These are phyloP conservation scores for Conistra vaccinii DNA, from an alignment of 2,888 invertebrate genomes.

Conservation along the genomic window DNA sequence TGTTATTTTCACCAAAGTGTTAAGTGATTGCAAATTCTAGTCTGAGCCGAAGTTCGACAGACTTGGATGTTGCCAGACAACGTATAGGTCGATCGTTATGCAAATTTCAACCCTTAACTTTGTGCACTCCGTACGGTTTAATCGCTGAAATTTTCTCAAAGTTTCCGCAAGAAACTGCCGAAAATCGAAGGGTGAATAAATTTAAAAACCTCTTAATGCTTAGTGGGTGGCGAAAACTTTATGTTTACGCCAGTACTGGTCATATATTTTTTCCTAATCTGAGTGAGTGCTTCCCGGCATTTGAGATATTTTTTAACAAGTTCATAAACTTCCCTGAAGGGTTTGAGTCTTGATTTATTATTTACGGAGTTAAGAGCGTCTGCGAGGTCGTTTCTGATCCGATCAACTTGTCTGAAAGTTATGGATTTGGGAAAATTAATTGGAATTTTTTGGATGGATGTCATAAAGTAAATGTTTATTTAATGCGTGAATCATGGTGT, in stretches of 20 bases:
- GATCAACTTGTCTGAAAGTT: slow-evolving; percentile 56
- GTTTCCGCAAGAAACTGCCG: slow-evolving; percentile 81
- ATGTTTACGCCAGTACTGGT: slow-evolving; percentile 76
- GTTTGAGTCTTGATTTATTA: slow-evolving; percentile 71
- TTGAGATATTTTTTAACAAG: slow-evolving; percentile 73
- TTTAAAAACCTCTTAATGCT: slow-evolving; percentile 89
- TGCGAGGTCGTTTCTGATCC: slow-evolving; percentile 56
- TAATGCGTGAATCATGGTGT: slow-evolving; percentile 60
- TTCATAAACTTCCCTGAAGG: slow-evolving; percentile 68
- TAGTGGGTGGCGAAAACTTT: slow-evolving; percentile 86
- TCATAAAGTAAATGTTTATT: slow-evolving; percentile 56
- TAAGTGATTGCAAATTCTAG: slow-evolving; percentile 61
- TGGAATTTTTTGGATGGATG: slow-evolving; percentile 32
- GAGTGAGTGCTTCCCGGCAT: slow-evolving; percentile 75
- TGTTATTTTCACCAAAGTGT: slow-evolving; percentile 46
- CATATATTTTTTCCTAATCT: slow-evolving; percentile 78
- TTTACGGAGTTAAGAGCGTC: slow-evolving; percentile 68
- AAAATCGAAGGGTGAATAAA: slow-evolving; percentile 89
- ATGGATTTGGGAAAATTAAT: slow-evolving; percentile 45
- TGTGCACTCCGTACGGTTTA: slow-evolving; percentile 84
- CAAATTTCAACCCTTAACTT: slow-evolving; percentile 88
- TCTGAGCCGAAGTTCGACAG: slow-evolving; percentile 46
- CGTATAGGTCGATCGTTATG: slow-evolving; percentile 82
- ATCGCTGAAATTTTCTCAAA: slow-evolving; percentile 86
- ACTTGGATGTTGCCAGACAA: slow-evolving; percentile 61